phyloP scores from a whole-genome alignment of 2,113 vertebrate species.

The Oreotrochilus melanogaster region DNA sequence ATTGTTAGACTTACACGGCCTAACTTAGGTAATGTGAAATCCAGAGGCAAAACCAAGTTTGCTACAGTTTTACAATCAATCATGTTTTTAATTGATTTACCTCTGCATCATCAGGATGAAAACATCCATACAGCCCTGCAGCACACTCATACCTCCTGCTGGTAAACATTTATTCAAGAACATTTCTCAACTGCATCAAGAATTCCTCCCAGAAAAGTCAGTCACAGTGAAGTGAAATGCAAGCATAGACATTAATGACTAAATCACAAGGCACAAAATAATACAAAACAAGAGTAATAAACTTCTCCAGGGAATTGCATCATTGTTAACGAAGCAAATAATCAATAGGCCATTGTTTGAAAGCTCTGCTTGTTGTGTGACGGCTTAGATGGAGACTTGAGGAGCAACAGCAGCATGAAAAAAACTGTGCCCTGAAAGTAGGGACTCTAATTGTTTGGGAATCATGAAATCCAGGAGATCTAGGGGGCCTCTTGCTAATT shows the following conservation, averaged over 20 bases:
- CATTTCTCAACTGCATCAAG: background rate
- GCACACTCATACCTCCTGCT: background rate
- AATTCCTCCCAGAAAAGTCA: conserved; percentile 15
- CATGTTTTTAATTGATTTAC: conserved; percentile 55
- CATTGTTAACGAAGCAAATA: conserved; percentile 43
- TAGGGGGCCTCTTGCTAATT: background rate
- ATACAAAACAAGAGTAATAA: conserved; percentile 40
- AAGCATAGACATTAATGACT: conserved; percentile 20
- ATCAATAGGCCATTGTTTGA: conserved; percentile 47
- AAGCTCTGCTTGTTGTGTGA: conserved; percentile 6
- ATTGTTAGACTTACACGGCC: background rate
- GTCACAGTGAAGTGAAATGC: conserved; percentile 19
- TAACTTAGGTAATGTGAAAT: background rate
- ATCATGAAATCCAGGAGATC: background rate
- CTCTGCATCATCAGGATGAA: conserved; percentile 4
- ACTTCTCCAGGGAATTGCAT: background rate
- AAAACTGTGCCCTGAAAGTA: background rate
- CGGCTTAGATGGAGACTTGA: conserved; percentile 27
- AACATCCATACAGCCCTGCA: background rate
- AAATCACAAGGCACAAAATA: conserved; percentile 45
- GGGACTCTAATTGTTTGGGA: background rate
- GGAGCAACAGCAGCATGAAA: background rate
- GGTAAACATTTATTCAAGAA: conserved; percentile 8
- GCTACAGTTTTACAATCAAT: conserved; percentile 12
- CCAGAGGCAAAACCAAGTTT: conserved; percentile 8